These are phyloP conservation scores for Poecile atricapillus DNA, from an alignment of 2,113 vertebrate genomes.

Conservation along the genomic window DNA sequence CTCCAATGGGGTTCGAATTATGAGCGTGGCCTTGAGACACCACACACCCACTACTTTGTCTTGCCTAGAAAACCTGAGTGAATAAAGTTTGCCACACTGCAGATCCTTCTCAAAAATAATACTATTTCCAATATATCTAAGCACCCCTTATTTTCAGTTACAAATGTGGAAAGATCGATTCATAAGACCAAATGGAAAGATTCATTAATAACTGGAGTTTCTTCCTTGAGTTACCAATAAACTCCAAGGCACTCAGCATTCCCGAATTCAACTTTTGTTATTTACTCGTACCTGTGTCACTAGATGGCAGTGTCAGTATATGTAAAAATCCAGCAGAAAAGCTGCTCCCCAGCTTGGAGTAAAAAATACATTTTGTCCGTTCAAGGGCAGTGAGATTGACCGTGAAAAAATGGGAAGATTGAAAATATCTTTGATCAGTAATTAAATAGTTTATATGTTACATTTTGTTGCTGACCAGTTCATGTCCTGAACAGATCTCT, in stretches of 20 bases:
- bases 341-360: neutral
- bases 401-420: neutral
- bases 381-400: neutral
- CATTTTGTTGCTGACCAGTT: neutral
- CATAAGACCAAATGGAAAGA: neutral
- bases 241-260: rapidly evolving
- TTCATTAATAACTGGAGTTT: neutral
- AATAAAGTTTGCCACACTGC: neutral
- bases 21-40: neutral
- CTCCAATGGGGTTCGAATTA: neutral
- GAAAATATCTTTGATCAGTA: neutral
- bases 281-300: neutral
- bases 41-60: neutral
- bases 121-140: neutral
- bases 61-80: neutral
- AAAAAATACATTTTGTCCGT: neutral
- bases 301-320: neutral
- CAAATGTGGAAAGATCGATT: neutral
- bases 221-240: neutral
- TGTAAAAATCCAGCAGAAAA: neutral
- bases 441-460: neutral
- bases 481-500: neutral
- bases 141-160: neutral
- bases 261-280: neutral
- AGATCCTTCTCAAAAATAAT: neutral